phyloP scores from a whole-genome alignment of 2,797 vertebrate species.

The Mormyrops attenuatus region DNA sequence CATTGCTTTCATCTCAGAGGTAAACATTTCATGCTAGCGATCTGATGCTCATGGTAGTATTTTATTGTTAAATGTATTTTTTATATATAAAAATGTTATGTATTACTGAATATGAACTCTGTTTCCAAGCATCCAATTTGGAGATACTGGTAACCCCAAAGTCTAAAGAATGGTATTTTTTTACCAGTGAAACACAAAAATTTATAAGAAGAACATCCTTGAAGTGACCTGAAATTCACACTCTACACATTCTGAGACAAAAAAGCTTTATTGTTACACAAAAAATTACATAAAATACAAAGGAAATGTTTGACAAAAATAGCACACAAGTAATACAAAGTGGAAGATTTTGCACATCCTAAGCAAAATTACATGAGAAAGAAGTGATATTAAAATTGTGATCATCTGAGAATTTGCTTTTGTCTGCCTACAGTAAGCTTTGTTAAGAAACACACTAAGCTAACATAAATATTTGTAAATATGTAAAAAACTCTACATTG shows the following conservation, averaged over 20 bases:
- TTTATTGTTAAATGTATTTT: neutral
- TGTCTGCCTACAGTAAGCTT: conserved; percentile 15
- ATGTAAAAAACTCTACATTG: conserved; percentile 26
- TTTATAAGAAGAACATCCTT: neutral
- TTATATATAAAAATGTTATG: neutral
- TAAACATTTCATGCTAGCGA: neutral
- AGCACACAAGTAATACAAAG: conserved; percentile 4
- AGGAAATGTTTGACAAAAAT: conserved; percentile 5
- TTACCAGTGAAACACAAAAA: neutral
- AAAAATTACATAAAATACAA: conserved; percentile 27
- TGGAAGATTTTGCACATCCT: neutral
- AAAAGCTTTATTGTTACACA: conserved; percentile 52
- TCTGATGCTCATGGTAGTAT: neutral
- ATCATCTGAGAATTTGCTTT: conserved; percentile 19
- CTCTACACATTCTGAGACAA: conserved; percentile 32
- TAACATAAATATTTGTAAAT: conserved; percentile 29
- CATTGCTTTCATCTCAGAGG: neutral
- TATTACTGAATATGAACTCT: neutral
- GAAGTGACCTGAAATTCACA: conserved; percentile 26
- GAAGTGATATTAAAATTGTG: neutral
- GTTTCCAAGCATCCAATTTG: neutral
- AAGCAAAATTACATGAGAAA: neutral
- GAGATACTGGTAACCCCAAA: neutral
- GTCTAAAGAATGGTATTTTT: neutral
- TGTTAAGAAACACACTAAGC: neutral